Evolutionary conservation across 2,797 vertebrate species (phyloP), one percentile per base, ranked within the genome.

Genomic region (Lepilemur ruficaudatus): DNA sequence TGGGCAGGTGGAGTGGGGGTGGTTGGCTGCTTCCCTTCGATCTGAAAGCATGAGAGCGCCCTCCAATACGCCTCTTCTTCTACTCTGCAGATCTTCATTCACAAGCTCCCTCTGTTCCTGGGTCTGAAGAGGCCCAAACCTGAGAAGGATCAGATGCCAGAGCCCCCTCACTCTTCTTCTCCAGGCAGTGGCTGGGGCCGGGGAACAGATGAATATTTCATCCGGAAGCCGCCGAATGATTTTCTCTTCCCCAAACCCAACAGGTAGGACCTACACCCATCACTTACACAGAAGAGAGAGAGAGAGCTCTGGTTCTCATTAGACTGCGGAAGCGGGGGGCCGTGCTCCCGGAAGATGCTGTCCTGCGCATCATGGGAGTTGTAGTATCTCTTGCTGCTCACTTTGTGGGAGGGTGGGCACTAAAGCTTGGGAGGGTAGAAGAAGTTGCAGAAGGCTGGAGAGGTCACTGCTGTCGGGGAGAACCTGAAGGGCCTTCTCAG

Each of bases 151-250:
- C 88, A 93, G 57, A 95, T 96, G 73, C 90, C 50, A 0, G 95
- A 98, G n/a, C 80, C 89, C 17, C 97, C 98, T 0, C 72, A 73
- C 55, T 48, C 92, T 81, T 50, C 79, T 97, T 4, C 98, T 97
- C 25, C 98, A 97, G 96, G 98, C 98, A 76, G 98, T 97, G 82
- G 89, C 79, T 4, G 73, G 98, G 20, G 23, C 95, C 98, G 99
- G 87, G 98, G 97, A 0, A 98, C 98, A 0, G 99, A 99, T 17
- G 99, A 99, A 92, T 99, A 99, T 98, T 99, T 99, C 97, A 99
- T 99, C 90, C 99, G 99, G 88, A 99, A 99, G 91, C 99, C 99
- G 0, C 98, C 98, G 92, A 98, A 87, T 46, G 99, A 98, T 95
- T 97, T 99, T 97, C 97, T 99, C 94, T 99, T 99, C 97, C 99